Evolutionary conservation across 2,113 vertebrate species (phyloP), one percentile per base, ranked within the genome.

Genomic region (Vanacampus margaritifer): DNA sequence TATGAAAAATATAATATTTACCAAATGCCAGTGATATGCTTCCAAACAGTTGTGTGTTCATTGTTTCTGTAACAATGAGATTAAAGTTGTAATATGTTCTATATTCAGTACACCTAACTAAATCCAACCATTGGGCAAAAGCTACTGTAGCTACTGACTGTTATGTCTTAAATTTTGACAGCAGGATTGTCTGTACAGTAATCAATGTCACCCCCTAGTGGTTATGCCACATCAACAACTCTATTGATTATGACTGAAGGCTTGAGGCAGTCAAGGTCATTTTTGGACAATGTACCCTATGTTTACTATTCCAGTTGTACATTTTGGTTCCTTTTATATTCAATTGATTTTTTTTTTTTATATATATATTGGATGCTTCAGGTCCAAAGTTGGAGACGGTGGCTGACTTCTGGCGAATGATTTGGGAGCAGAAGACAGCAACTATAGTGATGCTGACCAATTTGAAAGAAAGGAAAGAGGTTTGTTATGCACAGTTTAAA

Each of bases 371-470:
- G 36, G 9, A 43, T 43, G 24, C 76, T 80, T 21, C 78, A 98
- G 97, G 97, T 6, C 96, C 97, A 1, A 99, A 97, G 62, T 94
- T 90, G 53, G 95, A 98, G 36, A 99, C 96, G 0, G 88, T 94
- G 3, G 92, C 93, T 0, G 96, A 98, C 72, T 99, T 96, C 88
- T 99, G 97, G 97, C 92, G 94, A 69, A 98, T 98, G 97, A 79
- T 98, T 50, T 98, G 97, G 97, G 97, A 99, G 60, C 96, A 98
- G 87, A 98, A 96, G 88, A 93, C 94, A 0, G 79, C 95, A 0
- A 90, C 94, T 0, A 95, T 99, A 3, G 96, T 99, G 68, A 99
- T 99, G 96, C 73, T 98, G 73, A 98, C 96, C 0, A 99, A 98
- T 82, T 86, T 99, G 65, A 98, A 96, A 65, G 97, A 99, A 58